Base-by-base conservation (phyloP, 1,140 invertebrate genomes). In the Thaumetopoea pityocampa region DNA sequence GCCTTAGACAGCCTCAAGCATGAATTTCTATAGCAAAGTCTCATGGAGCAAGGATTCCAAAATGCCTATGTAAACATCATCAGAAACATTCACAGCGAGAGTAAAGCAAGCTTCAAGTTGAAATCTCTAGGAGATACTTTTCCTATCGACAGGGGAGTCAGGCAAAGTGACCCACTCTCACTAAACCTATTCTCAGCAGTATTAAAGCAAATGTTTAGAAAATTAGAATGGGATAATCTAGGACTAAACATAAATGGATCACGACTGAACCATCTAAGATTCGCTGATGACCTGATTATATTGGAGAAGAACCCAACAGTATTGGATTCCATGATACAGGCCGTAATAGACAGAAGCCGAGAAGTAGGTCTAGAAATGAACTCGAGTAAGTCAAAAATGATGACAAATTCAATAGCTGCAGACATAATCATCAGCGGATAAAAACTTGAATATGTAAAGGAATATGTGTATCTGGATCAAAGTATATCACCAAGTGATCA, bases 261-360 rank as follows among this genome's bases (percentile, higher is more conserved):
- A 6, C 34, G 26, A 16, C 18, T 68, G n/a, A 57, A 45, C 17
- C 51, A 66, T 16, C 36, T 67, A 19, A 47, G 60, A 40, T 67
- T 70, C 15, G 64, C 60, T 1, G 56, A 69, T 27, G 62, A 67
- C 24, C 18, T 60, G 3, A 40, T 67, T 6, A 36, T 67, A 20
- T 30, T 56, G 4, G 50, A 50, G 14, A 35, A 40, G 11, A 8
- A 44, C 17, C 40, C 48, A 9, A 17, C 2, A 41, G 8, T 12
- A 17, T 11, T 44, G 6, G 37, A 50, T 19, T 5, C 2, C 5
- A 58, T 53, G 45, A 34, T 53, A 40, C 23, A 48, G 14, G 8
- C 1, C 20, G 19, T 48, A 30, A 27, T 5, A 20, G 27, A 38
- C 0, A 26, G 3, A 41, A 58, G 41, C 6, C 19, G 16, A 9